Evolutionary conservation across 2,888 invertebrate species (phyloP).

Genomic region (Liopterus haemorrhoidalis): DNA sequence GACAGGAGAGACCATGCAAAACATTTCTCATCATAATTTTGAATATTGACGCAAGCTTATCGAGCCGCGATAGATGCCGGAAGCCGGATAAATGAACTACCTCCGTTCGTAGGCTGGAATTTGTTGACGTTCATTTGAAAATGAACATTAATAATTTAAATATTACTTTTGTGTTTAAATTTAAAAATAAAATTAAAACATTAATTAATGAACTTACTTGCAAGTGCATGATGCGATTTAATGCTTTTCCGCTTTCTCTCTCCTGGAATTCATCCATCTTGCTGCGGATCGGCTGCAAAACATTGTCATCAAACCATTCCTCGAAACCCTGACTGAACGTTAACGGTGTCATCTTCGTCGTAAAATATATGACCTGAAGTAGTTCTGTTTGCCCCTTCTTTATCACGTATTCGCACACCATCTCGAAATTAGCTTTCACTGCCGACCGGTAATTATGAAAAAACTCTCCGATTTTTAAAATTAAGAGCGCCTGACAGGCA

Average conservation of each 20-base stretch:
- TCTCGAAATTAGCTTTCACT: neutral
- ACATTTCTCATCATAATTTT: constrained; percentile 26
- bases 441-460: neutral
- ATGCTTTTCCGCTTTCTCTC: constrained; percentile 25
- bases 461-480: constrained; percentile 5
- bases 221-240: constrained; percentile 14
- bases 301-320: constrained; percentile 16
- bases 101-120: constrained; percentile 2
- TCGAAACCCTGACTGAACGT: constrained; percentile 2
- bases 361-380: neutral
- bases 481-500: neutral
- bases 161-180: no score
- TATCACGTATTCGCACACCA: constrained; percentile 9
- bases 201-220: no score
- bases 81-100: constrained; percentile 2
- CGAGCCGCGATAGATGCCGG: neutral
- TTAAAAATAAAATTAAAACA: no score
- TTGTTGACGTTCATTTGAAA: constrained; percentile 2
- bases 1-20: constrained; percentile 25
- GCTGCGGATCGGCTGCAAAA: constrained; percentile 16
- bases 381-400: neutral
- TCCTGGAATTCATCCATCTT: constrained; percentile 28
- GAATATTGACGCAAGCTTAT: constrained; percentile 21
- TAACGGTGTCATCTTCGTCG: constrained; percentile 6
- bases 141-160: neutral